Conservation (phyloP, 2,113 vertebrate genomes). For the Plectropomus leopardus region DNA sequence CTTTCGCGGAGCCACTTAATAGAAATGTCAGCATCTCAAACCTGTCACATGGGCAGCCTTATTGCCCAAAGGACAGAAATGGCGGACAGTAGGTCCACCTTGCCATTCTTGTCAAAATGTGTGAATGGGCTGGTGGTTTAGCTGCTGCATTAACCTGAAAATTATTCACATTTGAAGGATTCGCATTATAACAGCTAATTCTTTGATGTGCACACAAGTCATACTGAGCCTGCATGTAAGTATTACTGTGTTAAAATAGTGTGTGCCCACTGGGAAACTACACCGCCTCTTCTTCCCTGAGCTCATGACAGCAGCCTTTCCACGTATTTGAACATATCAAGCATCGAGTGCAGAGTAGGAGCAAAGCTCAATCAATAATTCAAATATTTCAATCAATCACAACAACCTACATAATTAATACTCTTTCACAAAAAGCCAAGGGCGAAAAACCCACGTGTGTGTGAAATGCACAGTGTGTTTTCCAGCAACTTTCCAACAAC, state of each 20-base stretch:
- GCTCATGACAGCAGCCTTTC: constrained; percentile 5
- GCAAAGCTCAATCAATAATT: constrained; percentile 33
- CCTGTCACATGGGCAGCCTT: constrained; percentile 49
- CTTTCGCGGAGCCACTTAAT: constrained; percentile 71
- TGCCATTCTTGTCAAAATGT: constrained; percentile 57
- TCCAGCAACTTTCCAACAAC: background rate
- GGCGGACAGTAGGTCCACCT: constrained; percentile 5
- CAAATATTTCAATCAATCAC: constrained; percentile 24
- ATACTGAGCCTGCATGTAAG: background rate
- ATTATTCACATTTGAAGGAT: constrained; percentile 14
- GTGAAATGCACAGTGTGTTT: background rate
- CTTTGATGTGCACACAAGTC: constrained; percentile 11
- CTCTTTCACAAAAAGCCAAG: background rate
- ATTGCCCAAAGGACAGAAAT: constrained; percentile 40
- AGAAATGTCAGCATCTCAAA: constrained; percentile 74
- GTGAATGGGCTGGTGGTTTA: constrained; percentile 36
- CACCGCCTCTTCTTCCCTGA: background rate
- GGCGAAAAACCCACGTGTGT: background rate
- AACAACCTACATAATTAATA: constrained; percentile 38
- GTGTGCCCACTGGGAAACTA: background rate
- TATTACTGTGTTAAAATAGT: constrained; percentile 17
- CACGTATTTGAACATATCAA: constrained; percentile 18
- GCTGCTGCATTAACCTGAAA: constrained; percentile 19
- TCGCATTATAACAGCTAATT: constrained; percentile 16
- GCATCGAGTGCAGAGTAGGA: background rate